These are phyloP conservation scores for Leptinotarsa tumamoca DNA, from an alignment of 2,888 invertebrate genomes.

Conservation along the genomic window DNA sequence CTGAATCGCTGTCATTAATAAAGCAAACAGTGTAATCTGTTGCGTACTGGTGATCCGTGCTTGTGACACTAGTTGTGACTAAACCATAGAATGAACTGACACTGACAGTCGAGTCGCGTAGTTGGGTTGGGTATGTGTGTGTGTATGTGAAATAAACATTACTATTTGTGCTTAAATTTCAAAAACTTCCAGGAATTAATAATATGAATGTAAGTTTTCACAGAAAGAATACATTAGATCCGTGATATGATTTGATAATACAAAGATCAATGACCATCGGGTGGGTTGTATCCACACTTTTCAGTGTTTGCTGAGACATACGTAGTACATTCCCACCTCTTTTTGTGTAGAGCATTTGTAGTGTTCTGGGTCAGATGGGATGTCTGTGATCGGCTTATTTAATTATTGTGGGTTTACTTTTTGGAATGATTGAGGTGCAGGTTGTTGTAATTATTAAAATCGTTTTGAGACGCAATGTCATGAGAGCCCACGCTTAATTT, in stretches of 20 bases:
- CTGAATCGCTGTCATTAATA: neutral
- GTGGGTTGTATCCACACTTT: conserved; percentile 62
- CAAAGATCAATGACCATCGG: conserved; percentile 67
- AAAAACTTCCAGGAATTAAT: conserved; percentile 36
- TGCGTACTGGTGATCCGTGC: neutral
- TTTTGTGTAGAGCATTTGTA: conserved; percentile 38
- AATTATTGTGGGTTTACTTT: conserved; percentile 44
- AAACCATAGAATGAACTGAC: conserved; percentile 8
- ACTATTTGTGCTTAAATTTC: conserved; percentile 41
- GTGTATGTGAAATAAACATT: conserved; percentile 52
- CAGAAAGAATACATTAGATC: conserved; percentile 3
- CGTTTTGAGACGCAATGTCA: conserved; percentile 38
- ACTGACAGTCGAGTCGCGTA: conserved; percentile 19
- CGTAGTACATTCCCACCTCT: conserved; percentile 41
- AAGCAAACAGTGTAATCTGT: neutral
- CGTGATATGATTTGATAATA: conserved; percentile 15
- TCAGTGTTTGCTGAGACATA: conserved; percentile 49
- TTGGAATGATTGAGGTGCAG: conserved; percentile 42
- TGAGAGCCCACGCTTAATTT: conserved; percentile 39
- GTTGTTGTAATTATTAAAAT: conserved; percentile 40
- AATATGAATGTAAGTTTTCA: conserved; percentile 57
- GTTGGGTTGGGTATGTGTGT: conserved; percentile 48
- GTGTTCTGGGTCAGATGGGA: conserved; percentile 42
- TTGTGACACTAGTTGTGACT: neutral
- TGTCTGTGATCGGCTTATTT: conserved; percentile 42